These are phyloP conservation scores for Pandemis cinnamomeana DNA, from an alignment of 2,888 invertebrate genomes.

Conservation along the genomic window DNA sequence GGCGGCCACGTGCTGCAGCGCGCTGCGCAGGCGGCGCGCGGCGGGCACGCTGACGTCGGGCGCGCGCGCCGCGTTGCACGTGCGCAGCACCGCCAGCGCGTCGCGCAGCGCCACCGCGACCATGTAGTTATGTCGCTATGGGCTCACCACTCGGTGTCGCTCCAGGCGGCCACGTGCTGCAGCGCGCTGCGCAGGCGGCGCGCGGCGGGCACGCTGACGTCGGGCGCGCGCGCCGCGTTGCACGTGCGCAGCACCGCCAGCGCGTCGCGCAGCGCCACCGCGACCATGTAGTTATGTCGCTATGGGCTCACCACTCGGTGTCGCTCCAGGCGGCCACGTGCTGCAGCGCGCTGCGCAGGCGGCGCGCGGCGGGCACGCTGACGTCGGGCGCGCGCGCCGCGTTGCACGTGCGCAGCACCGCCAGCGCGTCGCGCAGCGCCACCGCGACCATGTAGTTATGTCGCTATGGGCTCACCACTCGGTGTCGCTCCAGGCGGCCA, in stretches of 20 bases:
- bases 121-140: no score
- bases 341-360: slow-evolving; percentile 89
- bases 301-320: slow-evolving; percentile 91
- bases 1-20: slow-evolving; percentile 88
- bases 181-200: slow-evolving; percentile 89
- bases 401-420: slow-evolving; percentile 94
- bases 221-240: slow-evolving; percentile 90
- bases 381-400: slow-evolving; percentile 91
- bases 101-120: slow-evolving; percentile 93
- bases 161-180: slow-evolving; percentile 90
- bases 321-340: slow-evolving; percentile 92
- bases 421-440: slow-evolving; percentile 93
- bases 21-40: slow-evolving; percentile 88
- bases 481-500: slow-evolving; percentile 92
- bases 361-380: slow-evolving; percentile 87
- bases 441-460: no score
- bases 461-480: slow-evolving; percentile 92
- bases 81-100: slow-evolving; percentile 94
- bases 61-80: slow-evolving; percentile 92
- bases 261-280: slow-evolving; percentile 92
- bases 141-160: slow-evolving; percentile 91
- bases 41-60: slow-evolving; percentile 89
- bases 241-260: slow-evolving; percentile 95
- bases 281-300: no score
- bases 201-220: slow-evolving; percentile 89